A percentile compares a stretch with the other conserved stretches of the same genome.
phyloP scores from a whole-genome alignment of 1,140 invertebrate species.

The Pseudobourletiella spinata region DNA sequence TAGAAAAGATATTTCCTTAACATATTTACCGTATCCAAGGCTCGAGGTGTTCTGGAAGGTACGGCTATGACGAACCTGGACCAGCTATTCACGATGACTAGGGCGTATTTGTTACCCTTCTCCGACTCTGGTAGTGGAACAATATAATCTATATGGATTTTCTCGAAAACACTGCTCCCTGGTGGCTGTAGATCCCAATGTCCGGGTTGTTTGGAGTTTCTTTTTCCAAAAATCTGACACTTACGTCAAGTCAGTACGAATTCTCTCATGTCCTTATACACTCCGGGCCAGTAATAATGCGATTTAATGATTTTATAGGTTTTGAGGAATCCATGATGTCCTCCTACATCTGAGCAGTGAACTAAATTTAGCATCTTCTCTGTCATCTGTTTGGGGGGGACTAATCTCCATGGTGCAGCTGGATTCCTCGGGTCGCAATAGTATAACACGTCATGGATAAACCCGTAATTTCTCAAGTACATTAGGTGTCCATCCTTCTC shows the following conservation, averaged over 20 bases:
- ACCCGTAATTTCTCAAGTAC: no score
- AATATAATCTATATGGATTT: constrained; percentile 38
- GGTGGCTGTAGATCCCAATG: neutral
- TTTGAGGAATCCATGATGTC: neutral
- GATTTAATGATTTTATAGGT: neutral
- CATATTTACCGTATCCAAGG: neutral
- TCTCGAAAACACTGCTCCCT: neutral
- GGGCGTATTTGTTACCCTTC: constrained; percentile 38
- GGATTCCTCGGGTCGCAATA: no score
- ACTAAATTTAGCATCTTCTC: neutral
- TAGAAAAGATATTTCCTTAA: neutral
- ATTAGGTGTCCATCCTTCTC: no score
- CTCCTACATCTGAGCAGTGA: neutral
- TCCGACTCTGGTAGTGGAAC: constrained; percentile 35
- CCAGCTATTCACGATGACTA: constrained; percentile 38
- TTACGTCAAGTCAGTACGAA: neutral
- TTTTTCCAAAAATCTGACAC: neutral
- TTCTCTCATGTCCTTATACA: neutral
- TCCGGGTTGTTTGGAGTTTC: neutral
- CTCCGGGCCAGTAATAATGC: neutral
- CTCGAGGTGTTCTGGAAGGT: neutral
- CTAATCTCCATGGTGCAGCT: neutral
- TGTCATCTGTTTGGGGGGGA: neutral
- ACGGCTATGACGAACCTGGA: neutral
- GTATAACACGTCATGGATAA: no score